Conservation (phyloP, 2,888 invertebrate genomes). For the Leptinotarsa rubiginosa region DNA sequence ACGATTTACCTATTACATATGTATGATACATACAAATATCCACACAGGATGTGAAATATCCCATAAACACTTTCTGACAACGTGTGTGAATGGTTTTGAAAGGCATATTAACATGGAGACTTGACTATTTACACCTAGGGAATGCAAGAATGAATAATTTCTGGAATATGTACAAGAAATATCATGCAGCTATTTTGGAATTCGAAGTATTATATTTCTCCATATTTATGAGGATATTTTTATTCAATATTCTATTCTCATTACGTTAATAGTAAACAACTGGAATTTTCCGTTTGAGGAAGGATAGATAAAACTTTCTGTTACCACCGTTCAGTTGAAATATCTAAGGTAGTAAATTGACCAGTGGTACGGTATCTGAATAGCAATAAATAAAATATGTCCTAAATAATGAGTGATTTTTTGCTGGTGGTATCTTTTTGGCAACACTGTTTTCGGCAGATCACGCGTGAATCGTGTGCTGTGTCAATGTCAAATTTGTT, state of each 20-base stretch:
- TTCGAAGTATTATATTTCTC: neutral
- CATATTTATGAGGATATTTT: neutral
- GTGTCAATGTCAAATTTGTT: too few species aligned
- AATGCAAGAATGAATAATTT: neutral
- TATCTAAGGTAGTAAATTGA: too few species aligned
- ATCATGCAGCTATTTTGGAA: neutral
- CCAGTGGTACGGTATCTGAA: too few species aligned
- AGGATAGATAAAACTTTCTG: too few species aligned
- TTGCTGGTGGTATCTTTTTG: too few species aligned
- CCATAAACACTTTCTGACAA: conserved; percentile 4
- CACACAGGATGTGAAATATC: conserved; percentile 18
- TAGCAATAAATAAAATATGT: too few species aligned
- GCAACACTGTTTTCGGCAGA: too few species aligned
- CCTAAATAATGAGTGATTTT: too few species aligned
- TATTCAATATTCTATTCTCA: neutral
- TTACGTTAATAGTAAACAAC: neutral
- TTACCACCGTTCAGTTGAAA: too few species aligned
- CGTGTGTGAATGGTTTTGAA: conserved; percentile 5
- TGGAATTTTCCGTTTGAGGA: too few species aligned
- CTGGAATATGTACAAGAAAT: neutral
- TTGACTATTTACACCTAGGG: conserved; percentile 5
- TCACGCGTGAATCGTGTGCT: too few species aligned
- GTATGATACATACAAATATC: conserved; percentile 5
- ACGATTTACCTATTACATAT: conserved; percentile 9
- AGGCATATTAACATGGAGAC: neutral